Conservation (phyloP, 2,888 invertebrate species). For the Pherbina coryleti region DNA sequence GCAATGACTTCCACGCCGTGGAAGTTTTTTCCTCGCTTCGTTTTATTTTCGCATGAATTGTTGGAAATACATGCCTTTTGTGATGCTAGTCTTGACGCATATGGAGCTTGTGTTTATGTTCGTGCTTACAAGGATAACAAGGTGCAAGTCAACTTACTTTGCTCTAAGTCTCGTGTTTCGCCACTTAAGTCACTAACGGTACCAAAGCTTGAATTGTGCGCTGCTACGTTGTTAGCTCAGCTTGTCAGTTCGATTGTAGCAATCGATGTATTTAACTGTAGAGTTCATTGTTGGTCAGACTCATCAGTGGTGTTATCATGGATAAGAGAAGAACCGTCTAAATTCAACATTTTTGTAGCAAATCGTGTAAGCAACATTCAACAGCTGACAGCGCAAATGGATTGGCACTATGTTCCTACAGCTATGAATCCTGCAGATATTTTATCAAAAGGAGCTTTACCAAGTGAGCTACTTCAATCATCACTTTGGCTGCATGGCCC, state of each 20-base stretch:
- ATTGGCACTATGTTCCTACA: slow-evolving; percentile 44
- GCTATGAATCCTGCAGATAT: slow-evolving; percentile 40
- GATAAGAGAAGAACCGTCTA: slow-evolving; percentile 27
- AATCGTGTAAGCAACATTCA: slow-evolving; percentile 20
- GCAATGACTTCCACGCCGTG: slow-evolving; percentile 9
- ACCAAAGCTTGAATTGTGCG: slow-evolving; percentile 3
- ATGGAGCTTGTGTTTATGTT: slow-evolving; percentile 17
- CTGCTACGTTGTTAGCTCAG: slow-evolving; percentile 5
- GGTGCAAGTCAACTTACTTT: neutral
- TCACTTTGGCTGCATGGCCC: slow-evolving; percentile 41
- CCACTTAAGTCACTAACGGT: slow-evolving; percentile 23
- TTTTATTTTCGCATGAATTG: neutral
- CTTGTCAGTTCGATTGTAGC: neutral
- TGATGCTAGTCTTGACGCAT: slow-evolving; percentile 26
- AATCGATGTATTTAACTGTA: neutral
- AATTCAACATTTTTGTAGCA: slow-evolving; percentile 26
- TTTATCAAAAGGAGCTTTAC: slow-evolving; percentile 41
- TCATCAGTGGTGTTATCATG: slow-evolving; percentile 24
- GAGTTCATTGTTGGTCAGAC: slow-evolving; percentile 31
- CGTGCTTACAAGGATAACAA: neutral
- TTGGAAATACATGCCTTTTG: slow-evolving; percentile 44
- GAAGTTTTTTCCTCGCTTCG: slow-evolving; percentile 31
- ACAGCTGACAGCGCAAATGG: slow-evolving; percentile 19
- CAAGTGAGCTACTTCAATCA: slow-evolving; percentile 36
- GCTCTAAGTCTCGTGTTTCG: slow-evolving; percentile 24